phyloP scores from a whole-genome alignment of 2,113 vertebrate species.

The Numida meleagris region DNA sequence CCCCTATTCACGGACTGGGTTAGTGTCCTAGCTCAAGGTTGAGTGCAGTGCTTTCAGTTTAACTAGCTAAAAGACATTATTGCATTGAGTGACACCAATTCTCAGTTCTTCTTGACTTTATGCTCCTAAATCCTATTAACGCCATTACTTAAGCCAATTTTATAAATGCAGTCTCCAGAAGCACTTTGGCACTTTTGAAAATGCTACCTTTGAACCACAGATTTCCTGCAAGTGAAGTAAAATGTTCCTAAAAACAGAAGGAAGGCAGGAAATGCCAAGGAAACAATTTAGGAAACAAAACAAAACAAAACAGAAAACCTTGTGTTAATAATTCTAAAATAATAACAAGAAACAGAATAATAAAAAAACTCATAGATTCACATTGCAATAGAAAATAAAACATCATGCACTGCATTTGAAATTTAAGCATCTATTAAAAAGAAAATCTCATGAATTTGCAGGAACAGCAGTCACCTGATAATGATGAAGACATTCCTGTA shows the following conservation, averaged over 20 bases:
- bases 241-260: neutral
- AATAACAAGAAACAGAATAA: neutral
- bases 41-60: neutral
- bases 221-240: neutral
- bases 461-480: neutral
- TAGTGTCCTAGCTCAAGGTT: neutral
- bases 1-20: neutral
- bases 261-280: neutral
- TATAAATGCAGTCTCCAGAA: neutral
- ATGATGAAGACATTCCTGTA: constrained; percentile 15
- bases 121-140: neutral
- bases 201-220: neutral
- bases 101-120: neutral
- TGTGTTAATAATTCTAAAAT: neutral
- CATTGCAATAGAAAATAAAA: neutral
- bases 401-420: neutral
- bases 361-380: neutral
- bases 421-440: neutral
- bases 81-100: neutral
- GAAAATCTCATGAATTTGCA: neutral
- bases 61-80: neutral
- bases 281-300: neutral
- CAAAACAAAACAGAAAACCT: neutral
- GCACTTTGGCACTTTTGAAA: neutral
- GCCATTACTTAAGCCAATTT: neutral